These are phyloP conservation scores for Limnephilus lunatus DNA, from an alignment of 2,888 invertebrate genomes.

Conservation along the genomic window DNA sequence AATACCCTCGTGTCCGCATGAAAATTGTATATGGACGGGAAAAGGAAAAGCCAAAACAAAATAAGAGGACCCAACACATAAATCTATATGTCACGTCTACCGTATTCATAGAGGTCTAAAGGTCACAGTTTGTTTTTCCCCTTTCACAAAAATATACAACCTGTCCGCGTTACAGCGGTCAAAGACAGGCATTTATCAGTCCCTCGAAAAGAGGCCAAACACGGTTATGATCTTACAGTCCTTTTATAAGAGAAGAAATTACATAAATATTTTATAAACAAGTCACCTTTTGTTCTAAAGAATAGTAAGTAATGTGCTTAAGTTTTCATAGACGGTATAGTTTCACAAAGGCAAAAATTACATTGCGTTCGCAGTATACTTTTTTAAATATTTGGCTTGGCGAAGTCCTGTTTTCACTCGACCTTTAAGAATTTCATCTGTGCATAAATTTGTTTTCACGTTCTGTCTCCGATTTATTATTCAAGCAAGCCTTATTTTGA, in stretches of 20 bases:
- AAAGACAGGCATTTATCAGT: background rate
- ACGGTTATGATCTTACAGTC: background rate
- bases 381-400: too few species aligned
- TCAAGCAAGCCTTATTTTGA: too few species aligned
- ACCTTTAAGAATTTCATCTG: too few species aligned
- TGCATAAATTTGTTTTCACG: too few species aligned
- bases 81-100: conserved; percentile 28
- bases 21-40: conserved; percentile 32
- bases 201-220: background rate
- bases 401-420: too few species aligned
- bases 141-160: conserved; percentile 13
- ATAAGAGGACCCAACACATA: conserved; percentile 20
- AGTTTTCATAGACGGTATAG: background rate
- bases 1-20: background rate
- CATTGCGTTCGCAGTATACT: background rate
- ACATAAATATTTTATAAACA: background rate
- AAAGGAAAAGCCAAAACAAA: background rate
- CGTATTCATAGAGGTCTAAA: conserved; percentile 38
- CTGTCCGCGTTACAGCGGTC: background rate
- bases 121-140: conserved; percentile 25
- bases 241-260: background rate
- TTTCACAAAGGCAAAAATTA: background rate
- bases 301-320: background rate
- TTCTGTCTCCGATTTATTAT: too few species aligned
- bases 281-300: background rate